Percentiles rank a stretch among this genome's conserved stretches.
These are phyloP conservation scores for Ceramica pisi DNA, from an alignment of 2,888 invertebrate species.

Conservation along the genomic window DNA sequence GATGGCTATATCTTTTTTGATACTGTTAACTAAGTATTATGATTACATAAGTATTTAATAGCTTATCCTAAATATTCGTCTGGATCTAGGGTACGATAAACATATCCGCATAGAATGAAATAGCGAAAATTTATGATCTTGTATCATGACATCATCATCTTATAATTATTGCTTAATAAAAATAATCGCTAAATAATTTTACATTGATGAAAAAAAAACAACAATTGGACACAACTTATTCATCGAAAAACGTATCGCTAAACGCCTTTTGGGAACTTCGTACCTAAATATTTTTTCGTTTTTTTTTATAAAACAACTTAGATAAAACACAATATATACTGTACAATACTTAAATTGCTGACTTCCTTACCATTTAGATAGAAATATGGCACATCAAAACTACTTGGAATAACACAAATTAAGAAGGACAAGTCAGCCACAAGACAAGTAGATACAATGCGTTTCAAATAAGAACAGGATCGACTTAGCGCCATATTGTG, in stretches of 20 bases:
- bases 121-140: not conserved
- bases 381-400: constrained; percentile 22
- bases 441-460: too few species aligned
- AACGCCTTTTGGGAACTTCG: not conserved
- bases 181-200: constrained; percentile 19
- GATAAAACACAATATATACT: too few species aligned
- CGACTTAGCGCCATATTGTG: too few species aligned
- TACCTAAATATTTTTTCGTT: not conserved
- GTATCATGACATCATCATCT: not conserved
- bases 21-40: constrained; percentile 5
- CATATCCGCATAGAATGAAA: constrained; percentile 2
- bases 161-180: constrained; percentile 17
- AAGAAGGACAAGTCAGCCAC: not conserved
- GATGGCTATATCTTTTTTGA: constrained; percentile 13
- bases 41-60: constrained; percentile 3
- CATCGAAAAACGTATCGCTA: not conserved
- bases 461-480: too few species aligned
- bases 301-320: not conserved
- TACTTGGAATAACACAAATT: not conserved
- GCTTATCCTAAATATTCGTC: constrained; percentile 23
- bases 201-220: not conserved
- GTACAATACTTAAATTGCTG: not conserved
- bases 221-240: not conserved
- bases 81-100: constrained; percentile 10
- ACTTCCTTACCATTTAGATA: constrained; percentile 4